Base-by-base conservation (phyloP, 2,797 vertebrate genomes). In the Steatocranus sp. region DNA sequence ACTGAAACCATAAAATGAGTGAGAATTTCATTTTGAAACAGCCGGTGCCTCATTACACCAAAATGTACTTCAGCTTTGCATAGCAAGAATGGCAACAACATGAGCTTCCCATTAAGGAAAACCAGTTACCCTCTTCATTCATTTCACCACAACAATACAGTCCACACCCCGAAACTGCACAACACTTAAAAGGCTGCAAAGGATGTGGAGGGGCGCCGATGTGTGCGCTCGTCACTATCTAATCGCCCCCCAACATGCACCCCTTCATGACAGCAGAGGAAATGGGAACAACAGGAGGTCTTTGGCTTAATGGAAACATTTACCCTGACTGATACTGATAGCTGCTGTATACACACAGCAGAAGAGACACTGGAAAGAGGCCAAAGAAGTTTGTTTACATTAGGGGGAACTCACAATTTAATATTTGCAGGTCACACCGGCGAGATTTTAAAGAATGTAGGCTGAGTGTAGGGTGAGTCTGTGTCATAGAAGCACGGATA, bases 161-260 rank as follows among this genome's bases (percentile, higher is more conserved):
- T 25, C 85, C 66, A 86, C 86, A 93, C 86, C 91, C 84, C 61
- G 49, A 58, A 41, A 23, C 80, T 77, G 25, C 81, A 25, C 84
- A 17, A 30, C 81, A 75, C 68, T 48, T 89, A 83, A 51, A 87
- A 93, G 91, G 88, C 91, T 83, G 86, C 89, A 87, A 58, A 85
- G 93, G 94, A 94, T 95, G 93, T 93, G 92, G 92, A 36, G 93
- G 92, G 93, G 32, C 94, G 90, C 95, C 94, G 88, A 88, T 81
- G 81, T 87, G 87, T 81, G 82, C 73, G 87, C 76, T 87, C 92
- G 66, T 91, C 81, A 14, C 90, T 94, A 92, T 96, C 94, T 96
- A 94, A 96, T 96, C 95, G 91, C 82, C 87, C 82, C 82, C 76
- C 76, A 79, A 75, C 87, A 61, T n/a, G 53, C n/a, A 70, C 51